Evolutionary conservation across 2,113 vertebrate species (phyloP), one percentile per base, ranked within the genome.

Genomic region (Leiothrix lutea): DNA sequence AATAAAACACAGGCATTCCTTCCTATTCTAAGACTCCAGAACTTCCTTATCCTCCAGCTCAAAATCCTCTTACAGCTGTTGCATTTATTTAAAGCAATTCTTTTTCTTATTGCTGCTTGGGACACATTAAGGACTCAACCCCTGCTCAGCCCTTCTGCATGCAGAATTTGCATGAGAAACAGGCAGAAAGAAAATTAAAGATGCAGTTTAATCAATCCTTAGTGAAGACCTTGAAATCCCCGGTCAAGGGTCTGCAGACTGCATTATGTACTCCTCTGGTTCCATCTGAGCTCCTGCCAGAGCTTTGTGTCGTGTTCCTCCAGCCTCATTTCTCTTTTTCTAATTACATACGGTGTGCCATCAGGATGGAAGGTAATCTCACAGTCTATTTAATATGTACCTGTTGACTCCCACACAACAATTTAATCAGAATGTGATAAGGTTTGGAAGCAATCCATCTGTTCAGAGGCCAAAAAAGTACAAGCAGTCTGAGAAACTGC

Each of bases 11-110:
- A 96, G 79, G 84, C 67, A 25, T 97, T 97, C 92, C 97, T 98
- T 98, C 97, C 97, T 94, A 90, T 95, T 98, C 90, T 95, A 90
- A 72, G 69, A 78, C 92, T 94, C 92, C 96, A 86, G 92, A 92
- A 97, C 96, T 98, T 98, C 97, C 96, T 98, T 96, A 88, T 96
- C 83, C 90, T 90, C 33, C 67, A 65, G 81, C 85, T 96, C 73
- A 33, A 98, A 98, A 97, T 97, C 88, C 64, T 95, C 95, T 95
- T 91, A 74, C 73, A 96, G 86, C 65, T 92, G 54, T 56, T 89
- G 57, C 56, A 77, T 58, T 88, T 89, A 86, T 81, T 94, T 86
- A 72, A 79, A 83, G 92, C n/a, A 61, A 1, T 26, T 51, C 35
- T 72, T 86, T 69, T 73, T 54, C 38, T 64, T 71, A 65, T 71